A percentile compares a stretch with the other conserved stretches of the same genome.
Conservation (phyloP, 2,888 invertebrate genomes). For the Abscondita cerata region DNA sequence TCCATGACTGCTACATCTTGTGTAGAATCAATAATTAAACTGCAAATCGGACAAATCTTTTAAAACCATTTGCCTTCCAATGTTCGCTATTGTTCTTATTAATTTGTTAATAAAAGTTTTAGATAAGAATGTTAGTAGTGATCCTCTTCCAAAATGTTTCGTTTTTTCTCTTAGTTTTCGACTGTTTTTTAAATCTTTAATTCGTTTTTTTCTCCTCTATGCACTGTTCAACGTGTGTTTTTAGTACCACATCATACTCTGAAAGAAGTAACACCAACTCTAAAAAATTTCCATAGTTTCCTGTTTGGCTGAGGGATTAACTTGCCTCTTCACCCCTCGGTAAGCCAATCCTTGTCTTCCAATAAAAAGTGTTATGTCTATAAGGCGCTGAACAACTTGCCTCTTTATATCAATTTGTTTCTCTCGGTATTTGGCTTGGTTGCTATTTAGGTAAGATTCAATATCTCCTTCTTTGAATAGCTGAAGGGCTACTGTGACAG, state of each 20-base stretch:
- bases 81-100: background rate
- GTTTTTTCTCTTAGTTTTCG: background rate
- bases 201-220: background rate
- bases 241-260: background rate
- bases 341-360: conserved; percentile 2
- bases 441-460: too few species aligned
- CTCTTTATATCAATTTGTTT: conserved; percentile 6
- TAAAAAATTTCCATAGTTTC: background rate
- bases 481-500: conserved; percentile 4
- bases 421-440: conserved; percentile 6
- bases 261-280: background rate
- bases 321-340: background rate
- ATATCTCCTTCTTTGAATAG: too few species aligned
- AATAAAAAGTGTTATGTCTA: background rate
- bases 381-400: background rate
- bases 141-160: background rate
- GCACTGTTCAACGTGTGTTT: background rate
- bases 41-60: background rate
- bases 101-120: background rate
- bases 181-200: too few species aligned
- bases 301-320: background rate
- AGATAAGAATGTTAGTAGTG: background rate
- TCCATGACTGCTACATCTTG: background rate
- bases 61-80: background rate
- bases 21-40: background rate